Evolutionary conservation across 2,888 invertebrate genomes (phyloP).

Genomic region (Alsophila aescularia): DNA sequence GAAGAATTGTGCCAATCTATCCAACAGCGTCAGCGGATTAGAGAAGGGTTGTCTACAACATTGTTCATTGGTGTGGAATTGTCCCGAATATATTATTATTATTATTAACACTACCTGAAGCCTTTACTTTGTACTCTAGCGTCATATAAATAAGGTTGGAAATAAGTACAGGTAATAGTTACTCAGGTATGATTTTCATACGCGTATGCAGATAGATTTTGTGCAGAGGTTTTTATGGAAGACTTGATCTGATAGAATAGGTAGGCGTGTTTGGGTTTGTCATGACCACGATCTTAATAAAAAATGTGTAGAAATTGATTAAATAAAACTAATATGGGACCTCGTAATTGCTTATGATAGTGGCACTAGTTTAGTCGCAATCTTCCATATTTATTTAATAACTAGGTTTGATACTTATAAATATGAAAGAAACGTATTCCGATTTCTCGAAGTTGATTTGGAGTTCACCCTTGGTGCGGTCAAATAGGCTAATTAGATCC

Average conservation of each 20-base stretch:
- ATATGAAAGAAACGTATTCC: no score
- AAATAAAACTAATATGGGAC: no score
- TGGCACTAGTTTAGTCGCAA: no score
- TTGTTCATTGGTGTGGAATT: background rate
- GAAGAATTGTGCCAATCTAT: constrained; percentile 13
- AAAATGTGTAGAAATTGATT: no score
- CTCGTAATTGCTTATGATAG: no score
- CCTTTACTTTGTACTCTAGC: background rate
- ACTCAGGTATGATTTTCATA: background rate
- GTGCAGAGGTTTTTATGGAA: background rate
- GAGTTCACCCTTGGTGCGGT: background rate
- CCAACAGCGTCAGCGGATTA: constrained; percentile 1
- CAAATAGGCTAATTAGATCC: background rate
- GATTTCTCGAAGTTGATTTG: background rate
- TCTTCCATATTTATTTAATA: no score
- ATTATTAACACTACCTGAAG: background rate
- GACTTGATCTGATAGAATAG: constrained; percentile 1
- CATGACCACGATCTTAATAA: no score
- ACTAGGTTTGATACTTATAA: no score
- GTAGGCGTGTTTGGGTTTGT: background rate
- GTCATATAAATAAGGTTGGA: background rate
- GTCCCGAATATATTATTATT: no score
- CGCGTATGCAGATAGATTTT: background rate
- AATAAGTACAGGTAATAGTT: background rate
- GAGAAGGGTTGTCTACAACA: background rate